Base-by-base conservation (phyloP, 2,888 invertebrate genomes). In the Patella depressa region DNA sequence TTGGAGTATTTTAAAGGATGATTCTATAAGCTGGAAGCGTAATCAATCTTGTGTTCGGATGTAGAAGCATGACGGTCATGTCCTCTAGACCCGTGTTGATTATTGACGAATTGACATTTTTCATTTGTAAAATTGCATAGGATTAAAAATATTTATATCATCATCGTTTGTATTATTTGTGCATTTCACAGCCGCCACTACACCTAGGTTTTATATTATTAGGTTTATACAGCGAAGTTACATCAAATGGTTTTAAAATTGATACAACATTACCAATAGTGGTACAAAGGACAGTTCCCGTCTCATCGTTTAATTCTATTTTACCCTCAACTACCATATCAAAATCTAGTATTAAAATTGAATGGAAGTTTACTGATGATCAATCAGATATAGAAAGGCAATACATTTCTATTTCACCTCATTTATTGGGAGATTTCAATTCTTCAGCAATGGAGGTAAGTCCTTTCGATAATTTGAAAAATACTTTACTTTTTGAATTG, bases 171-270 rank as follows among this genome's bases (percentile, higher is more conserved):
- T 45, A 45, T 45, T 9, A 45, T 45, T 45, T 45, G 45, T 45
- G 9, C 9, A 45, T 45, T 45, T 45, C 45, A 9, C 0, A 45
- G 7, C 45, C 45, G 1, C 45, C 9, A 45, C 0, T 9, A 9
- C 45, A 9, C 14, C 1, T 29, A 12, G 11, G 12, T 57, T n/a
- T 4, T 14, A 54, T 45, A 29, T 17, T 34, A 29, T 55, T 45
- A 77, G 80, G 79, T 17, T 71, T 77, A 54, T 78, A 29, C 45
- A 76, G 79, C 17, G 79, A 79, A 53, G 79, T 79, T 3, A 78
- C 79, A 5, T 85, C 85, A 4, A 81, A 85, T 75, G 85, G 85
- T 2, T 83, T 85, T 34, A 53, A 73, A 17, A 79, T 85, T 14
- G 85, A 84, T 65, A 75, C n/a, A 2, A 79, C 80, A 19, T 71